Evolutionary conservation across 2,888 invertebrate species (phyloP).

Genomic region (Phrixothrix hirtus): DNA sequence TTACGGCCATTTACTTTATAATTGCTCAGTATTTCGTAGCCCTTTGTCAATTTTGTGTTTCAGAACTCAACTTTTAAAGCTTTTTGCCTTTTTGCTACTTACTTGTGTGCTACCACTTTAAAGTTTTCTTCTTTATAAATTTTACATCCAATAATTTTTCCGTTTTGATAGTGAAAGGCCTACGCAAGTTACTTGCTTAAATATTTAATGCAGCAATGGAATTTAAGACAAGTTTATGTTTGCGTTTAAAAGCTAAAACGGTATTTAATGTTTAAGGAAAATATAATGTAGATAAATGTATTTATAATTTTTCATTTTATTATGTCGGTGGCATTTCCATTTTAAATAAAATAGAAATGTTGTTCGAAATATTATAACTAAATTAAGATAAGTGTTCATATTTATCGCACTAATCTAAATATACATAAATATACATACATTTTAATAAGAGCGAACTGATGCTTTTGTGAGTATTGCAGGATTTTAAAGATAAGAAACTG

Average conservation of each 20-base stretch:
- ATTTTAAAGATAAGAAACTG: conserved; percentile 6
- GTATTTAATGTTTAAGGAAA: not conserved
- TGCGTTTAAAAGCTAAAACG: not conserved
- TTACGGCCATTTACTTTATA: conserved; percentile 2
- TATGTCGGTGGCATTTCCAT: too few species aligned
- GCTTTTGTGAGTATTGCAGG: too few species aligned
- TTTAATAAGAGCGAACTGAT: too few species aligned
- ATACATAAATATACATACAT: too few species aligned
- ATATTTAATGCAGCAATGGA: conserved; percentile 5
- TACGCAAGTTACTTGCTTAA: not conserved
- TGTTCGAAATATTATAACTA: too few species aligned
- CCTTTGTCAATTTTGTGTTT: conserved; percentile 8
- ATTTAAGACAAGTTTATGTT: conserved; percentile 1
- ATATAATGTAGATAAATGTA: too few species aligned
- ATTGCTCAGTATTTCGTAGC: not conserved
- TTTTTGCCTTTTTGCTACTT: not conserved
- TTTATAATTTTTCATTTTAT: too few species aligned
- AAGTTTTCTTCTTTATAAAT: conserved; percentile 12
- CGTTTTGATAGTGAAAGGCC: not conserved
- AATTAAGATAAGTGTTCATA: too few species aligned
- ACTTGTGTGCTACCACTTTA: conserved; percentile 1
- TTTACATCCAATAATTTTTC: conserved; percentile 11
- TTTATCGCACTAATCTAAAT: too few species aligned
- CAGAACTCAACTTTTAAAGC: conserved; percentile 14
- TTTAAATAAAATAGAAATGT: too few species aligned